phyloP scores from a whole-genome alignment of 2,888 invertebrate genomes.

The Pterobdella sp. region DNA sequence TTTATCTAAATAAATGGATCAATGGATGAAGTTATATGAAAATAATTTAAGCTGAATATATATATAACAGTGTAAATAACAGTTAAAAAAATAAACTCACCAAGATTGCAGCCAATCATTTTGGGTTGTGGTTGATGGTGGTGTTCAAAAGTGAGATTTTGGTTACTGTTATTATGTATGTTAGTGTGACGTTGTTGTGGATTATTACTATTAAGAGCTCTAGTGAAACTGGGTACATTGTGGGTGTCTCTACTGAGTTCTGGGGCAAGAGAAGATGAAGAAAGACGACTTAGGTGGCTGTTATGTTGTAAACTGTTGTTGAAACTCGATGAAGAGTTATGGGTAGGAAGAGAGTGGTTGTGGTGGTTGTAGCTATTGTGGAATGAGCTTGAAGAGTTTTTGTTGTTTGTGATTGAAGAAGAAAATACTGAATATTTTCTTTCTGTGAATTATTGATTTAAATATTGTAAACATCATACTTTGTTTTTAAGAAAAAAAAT shows the following conservation, averaged over 20 bases:
- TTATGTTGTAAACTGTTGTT: neutral
- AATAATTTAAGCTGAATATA: no score
- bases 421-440: slow-evolving; percentile 13
- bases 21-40: no score
- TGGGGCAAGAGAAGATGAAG: slow-evolving; percentile 18
- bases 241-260: slow-evolving; percentile 23
- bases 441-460: no score
- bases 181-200: slow-evolving; percentile 11
- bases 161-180: neutral
- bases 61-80: no score
- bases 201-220: slow-evolving; percentile 8
- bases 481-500: no score
- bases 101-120: neutral
- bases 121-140: neutral
- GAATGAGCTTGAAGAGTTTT: neutral
- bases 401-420: neutral
- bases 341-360: neutral
- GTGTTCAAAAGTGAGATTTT: slow-evolving; percentile 11
- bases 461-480: no score
- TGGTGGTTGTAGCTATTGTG: neutral
- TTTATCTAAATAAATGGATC: neutral
- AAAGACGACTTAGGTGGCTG: neutral
- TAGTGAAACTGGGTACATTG: neutral
- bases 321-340: neutral
- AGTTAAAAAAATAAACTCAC: neutral